These are phyloP conservation scores for Phoxinus phoxinus DNA, from an alignment of 2,113 vertebrate genomes.

Conservation along the genomic window DNA sequence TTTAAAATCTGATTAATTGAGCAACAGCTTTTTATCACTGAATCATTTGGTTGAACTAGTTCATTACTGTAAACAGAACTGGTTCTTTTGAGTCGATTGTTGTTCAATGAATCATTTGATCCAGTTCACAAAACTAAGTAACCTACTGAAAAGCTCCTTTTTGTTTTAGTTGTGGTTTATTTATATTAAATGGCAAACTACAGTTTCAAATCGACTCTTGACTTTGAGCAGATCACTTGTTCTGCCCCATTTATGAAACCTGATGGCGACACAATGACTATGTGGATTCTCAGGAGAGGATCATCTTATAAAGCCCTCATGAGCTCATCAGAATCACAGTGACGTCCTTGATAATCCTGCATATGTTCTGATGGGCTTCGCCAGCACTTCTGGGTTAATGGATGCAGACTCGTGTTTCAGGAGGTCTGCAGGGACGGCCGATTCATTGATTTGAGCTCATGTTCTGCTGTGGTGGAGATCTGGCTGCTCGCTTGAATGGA, in stretches of 20 bases:
- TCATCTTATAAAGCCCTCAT: background rate
- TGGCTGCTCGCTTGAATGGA: background rate
- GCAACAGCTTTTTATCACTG: background rate
- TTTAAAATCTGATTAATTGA: background rate
- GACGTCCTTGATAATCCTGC: background rate
- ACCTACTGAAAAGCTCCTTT: background rate
- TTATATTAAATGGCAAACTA: background rate
- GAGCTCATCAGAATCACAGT: background rate
- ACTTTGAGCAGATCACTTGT: background rate
- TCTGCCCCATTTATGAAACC: background rate
- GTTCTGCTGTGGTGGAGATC: conserved; percentile 16
- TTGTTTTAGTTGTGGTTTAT: background rate
- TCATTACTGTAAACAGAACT: background rate
- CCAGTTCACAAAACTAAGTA: background rate
- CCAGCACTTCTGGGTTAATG: conserved; percentile 13
- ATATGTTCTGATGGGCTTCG: background rate
- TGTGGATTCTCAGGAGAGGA: background rate
- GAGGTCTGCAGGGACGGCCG: background rate
- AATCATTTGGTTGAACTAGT: background rate
- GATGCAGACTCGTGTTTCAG: background rate
- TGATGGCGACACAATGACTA: background rate
- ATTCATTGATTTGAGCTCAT: background rate
- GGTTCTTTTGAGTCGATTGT: background rate
- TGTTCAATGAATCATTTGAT: background rate
- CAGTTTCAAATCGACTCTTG: background rate